Conservation (phyloP, 2,797 vertebrate species). For the Urosaurus nigricauda region DNA sequence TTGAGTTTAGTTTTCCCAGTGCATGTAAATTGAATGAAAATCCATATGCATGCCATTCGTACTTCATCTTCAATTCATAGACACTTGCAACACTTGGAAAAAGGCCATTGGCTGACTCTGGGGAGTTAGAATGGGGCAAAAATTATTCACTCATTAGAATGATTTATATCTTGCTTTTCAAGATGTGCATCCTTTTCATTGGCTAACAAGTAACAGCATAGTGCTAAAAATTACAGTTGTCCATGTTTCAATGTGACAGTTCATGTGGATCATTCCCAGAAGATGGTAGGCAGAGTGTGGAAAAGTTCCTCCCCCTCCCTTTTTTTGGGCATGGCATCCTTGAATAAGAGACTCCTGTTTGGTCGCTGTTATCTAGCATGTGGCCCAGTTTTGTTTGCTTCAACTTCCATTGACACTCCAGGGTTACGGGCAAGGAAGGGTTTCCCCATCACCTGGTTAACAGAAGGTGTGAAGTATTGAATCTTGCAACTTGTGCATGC, state of each 20-base stretch:
- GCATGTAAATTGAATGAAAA: neutral
- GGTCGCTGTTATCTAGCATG: no score
- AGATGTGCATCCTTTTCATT: neutral
- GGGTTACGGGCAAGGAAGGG: no score
- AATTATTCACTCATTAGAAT: neutral
- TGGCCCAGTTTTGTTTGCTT: no score
- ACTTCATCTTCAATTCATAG: neutral
- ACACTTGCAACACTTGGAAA: neutral
- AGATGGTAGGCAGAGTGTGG: neutral
- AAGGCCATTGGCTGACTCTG: neutral
- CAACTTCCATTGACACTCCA: no score
- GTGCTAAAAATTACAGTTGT: neutral
- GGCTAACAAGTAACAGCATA: neutral
- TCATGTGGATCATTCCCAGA: neutral
- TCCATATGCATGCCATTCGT: neutral
- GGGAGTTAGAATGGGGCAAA: neutral
- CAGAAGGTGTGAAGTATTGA: no score
- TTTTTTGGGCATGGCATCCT: no score
- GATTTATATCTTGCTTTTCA: neutral
- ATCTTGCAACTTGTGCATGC: no score
- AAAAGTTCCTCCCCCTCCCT: no score
- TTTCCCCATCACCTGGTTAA: no score
- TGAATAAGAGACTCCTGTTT: no score
- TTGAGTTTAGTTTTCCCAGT: neutral
- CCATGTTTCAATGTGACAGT: neutral